phyloP scores from a whole-genome alignment of 1,140 invertebrate genomes.

The Philopotamus ludificatus region DNA sequence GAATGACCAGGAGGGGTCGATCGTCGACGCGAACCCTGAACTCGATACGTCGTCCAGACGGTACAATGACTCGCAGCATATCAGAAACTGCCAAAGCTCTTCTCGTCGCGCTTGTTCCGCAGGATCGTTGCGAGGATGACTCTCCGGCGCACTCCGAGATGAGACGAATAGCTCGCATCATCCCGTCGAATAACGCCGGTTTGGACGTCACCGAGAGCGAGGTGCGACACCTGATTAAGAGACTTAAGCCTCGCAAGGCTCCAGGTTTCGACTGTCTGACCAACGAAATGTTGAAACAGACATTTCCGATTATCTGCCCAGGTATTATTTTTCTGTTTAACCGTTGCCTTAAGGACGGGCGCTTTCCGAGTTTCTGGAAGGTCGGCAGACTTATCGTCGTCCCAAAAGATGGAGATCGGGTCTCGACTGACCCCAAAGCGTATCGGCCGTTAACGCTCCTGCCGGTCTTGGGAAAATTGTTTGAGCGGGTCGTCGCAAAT shows the following conservation, averaged over 20 bases:
- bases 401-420: neutral
- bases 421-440: neutral
- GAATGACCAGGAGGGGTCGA: too few relatives aligned
- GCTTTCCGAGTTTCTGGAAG: neutral
- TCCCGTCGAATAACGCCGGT: neutral
- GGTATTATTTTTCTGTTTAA: neutral
- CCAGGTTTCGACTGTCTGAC: neutral
- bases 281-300: neutral
- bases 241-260: neutral
- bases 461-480: slow-evolving; percentile 45
- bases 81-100: too few relatives aligned
- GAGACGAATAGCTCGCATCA: too few relatives aligned
- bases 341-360: neutral
- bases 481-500: slow-evolving; percentile 45
- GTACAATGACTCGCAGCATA: too few relatives aligned
- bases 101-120: too few relatives aligned
- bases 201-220: neutral
- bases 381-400: neutral
- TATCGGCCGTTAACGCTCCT: neutral
- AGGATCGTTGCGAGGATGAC: too few relatives aligned
- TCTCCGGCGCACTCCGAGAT: too few relatives aligned
- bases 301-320: neutral
- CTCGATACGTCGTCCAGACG: too few relatives aligned
- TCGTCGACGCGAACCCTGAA: too few relatives aligned
- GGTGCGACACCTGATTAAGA: neutral